Base-by-base conservation (phyloP, 2,797 vertebrate species). In the Knipowitschia caucasica region DNA sequence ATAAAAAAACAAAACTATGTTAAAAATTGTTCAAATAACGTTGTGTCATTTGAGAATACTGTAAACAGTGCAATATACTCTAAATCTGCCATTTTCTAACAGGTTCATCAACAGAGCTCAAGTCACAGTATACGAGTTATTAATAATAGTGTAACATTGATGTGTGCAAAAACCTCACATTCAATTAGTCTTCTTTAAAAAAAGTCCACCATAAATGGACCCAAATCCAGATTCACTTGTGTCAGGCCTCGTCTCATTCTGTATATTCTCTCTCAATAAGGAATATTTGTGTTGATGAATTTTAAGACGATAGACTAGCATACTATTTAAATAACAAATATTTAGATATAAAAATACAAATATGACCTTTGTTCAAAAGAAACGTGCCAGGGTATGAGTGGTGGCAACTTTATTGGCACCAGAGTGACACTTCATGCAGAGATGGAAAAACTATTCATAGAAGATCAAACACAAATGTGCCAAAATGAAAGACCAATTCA, bases 261-360 rank as follows among this genome's bases (percentile, higher is more conserved):
- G 79, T 84, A 87, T 86, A 87, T 85, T 87, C 86, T 81, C 82
- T 88, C 87, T 84, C 72, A 83, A 89, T 81, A 91, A 91, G 80
- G 91, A 91, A 90, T 86, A 86, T 83, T 86, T 87, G 81, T 90
- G 88, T 90, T 92, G 92, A 88, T 90, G 91, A 89, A 91, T 73
- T 82, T 80, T 91, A 93, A 90, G 86, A 94, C 89, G 86, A 89
- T 88, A 91, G 89, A 93, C 90, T 88, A 91, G 91, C 91, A 92
- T 92, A 90, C 90, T 87, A 84, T 92, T 89, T 92, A 93, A 94
- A 94, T 96, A 96, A 96, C 94, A 97, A 97, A 96, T 92, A 98
- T 92, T 94, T 89, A 92, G 93, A 95, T 98, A 98, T 96, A 98
- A 98, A 98, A 98, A 97, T 98, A 97, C 95, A 97, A 98, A 98